phyloP scores from a whole-genome alignment of 2,888 invertebrate genomes.

The Spilosoma lubricipeda region DNA sequence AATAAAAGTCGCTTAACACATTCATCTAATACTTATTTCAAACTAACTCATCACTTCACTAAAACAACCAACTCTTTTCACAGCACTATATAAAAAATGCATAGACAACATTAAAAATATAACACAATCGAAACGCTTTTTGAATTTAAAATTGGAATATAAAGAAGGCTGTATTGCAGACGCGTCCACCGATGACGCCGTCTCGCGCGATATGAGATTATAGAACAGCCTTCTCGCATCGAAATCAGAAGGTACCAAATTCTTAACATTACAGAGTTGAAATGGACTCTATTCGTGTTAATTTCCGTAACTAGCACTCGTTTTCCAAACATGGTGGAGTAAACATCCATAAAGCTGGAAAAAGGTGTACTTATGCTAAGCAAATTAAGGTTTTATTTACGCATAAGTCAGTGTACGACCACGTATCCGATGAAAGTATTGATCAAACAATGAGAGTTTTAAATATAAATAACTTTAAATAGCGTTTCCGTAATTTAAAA shows the following conservation, averaged over 20 bases:
- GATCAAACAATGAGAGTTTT: conserved; percentile 59
- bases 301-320: conserved; percentile 58
- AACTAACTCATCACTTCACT: conserved; percentile 33
- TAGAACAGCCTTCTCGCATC: conserved; percentile 56
- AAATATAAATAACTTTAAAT: not conserved
- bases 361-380: conserved; percentile 64
- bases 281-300: conserved; percentile 58
- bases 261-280: conserved; percentile 60
- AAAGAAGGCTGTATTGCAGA: conserved; percentile 64
- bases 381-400: conserved; percentile 74
- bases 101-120: conserved; percentile 10
- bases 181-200: conserved; percentile 76
- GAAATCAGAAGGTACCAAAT: conserved; percentile 64
- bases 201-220: conserved; percentile 75
- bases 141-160: conserved; percentile 49
- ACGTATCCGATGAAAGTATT: conserved; percentile 61
- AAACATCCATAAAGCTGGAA: conserved; percentile 55
- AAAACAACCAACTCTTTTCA: conserved; percentile 14
- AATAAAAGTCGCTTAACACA: conserved; percentile 39
- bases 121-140: conserved; percentile 22
- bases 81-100: conserved; percentile 27
- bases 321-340: conserved; percentile 64
- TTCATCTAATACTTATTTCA: conserved; percentile 46
- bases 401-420: conserved; percentile 62
- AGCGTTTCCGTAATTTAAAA: not conserved